Base-by-base conservation (phyloP, 53 echinoderm and acorn worm genomes). In the Echinometra lucunter region DNA sequence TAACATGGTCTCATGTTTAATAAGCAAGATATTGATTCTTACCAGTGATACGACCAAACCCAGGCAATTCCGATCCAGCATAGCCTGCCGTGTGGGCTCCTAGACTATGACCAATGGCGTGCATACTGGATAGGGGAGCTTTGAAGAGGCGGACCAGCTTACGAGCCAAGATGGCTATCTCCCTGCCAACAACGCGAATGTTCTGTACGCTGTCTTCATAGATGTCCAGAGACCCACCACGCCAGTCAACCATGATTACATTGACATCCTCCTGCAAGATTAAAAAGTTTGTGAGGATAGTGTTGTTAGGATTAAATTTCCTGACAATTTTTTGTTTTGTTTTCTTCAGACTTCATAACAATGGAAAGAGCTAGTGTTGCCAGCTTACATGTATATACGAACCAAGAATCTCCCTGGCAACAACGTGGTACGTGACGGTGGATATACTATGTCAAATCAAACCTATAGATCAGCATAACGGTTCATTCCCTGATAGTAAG, bases 1-100 rank as follows among this genome's bases (percentile, higher is more conserved):
- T 23, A 19, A 15, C 21, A 23, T 63, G 63, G 23, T 67, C 1
- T 13, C 7, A 67, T 8, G n/a, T n/a, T n/a, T n/a, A 67, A 69
- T 69, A 9, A 32, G 2, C 6, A 32, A 13, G 37, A 18, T 34
- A 0, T 34, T 57, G 40, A 38, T 27, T 89, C 95, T 97, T 80
- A 97, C 97, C 97, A 19, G 95, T 96, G 37, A 97, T 97, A 23
- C 97, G 95, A 21, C 97, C 97, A 45, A 97, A 93, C 13, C 96
- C 38, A 18, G 72, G 40, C 44, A 95, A 32, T 19, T 95, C 70
- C 66, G 95, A 95, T 45, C 97, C 97, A 2, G 96, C 97, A 91
- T 97, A 96, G 7, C 97, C 97, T n/a, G 96, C 97, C 25, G 95
- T 96, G 66, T 97, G 97, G 28, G 97, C 97, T 17, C 97, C 97